Evolutionary conservation across 2,113 vertebrate species (phyloP), one percentile per base, ranked within the genome.

Genomic region (Pteronura brasiliensis): DNA sequence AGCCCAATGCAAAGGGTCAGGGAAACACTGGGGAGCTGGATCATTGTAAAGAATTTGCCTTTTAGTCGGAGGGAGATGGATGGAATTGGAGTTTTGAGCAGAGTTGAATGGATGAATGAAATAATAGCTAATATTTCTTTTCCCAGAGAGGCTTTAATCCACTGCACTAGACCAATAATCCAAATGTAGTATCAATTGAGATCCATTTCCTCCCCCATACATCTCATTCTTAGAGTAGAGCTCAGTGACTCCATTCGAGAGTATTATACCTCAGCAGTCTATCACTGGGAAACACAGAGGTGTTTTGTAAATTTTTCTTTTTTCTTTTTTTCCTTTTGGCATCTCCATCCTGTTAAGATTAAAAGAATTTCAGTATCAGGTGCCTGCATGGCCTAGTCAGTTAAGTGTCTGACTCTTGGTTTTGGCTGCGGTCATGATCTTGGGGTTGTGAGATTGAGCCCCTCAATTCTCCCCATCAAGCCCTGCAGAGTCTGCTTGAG

Each of bases 61-160:
- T 79, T 42, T 61, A 74, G 4, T 65, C 3, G 69, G 17, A 79
- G 14, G 74, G 31, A 71, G 25, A 39, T 47, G 25, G 6, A 3
- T 71, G 11, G 4, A 36, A n/a, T 29, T 71, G 25, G 34, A 81
- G 9, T 85, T 88, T 86, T 87, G 18, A 90, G n/a, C 11, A 88
- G 65, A 76, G n/a, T 80, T 74, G 57, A 88, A 74, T 79, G 31
- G 77, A 74, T 89, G 55, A 96, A 74, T 89, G 55, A 96, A 82
- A 86, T 69, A 29, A 44, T 39, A 77, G 3, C n/a, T 93, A 71
- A 13, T 82, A 72, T 2, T 20, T 79, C 36, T 83, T 93, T 77
- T 65, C 63, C 74, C 27, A 80, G 52, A 49, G 4, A 88, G 7
- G 15, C 47, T 57, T 3, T 84, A 67, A 69, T 93, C 57, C 34